Conservation (phyloP, 2,113 vertebrate genomes). For the Puffinus mauretanicus region DNA sequence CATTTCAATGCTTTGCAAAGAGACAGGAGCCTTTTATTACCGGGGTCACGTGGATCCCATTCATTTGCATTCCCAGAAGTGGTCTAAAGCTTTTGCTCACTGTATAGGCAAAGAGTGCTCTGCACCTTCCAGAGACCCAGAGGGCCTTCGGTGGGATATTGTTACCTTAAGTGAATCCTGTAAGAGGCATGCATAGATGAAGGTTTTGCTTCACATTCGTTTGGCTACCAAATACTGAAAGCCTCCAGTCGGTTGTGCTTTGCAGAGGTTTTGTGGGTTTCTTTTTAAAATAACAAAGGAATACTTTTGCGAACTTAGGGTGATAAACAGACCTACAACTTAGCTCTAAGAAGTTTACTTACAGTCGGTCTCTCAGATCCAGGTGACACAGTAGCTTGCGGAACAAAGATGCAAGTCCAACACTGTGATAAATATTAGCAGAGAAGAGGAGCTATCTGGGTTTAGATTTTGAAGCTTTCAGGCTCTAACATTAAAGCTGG, state of each 20-base stretch:
- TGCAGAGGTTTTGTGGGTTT: background rate
- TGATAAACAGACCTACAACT: background rate
- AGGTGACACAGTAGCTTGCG: background rate
- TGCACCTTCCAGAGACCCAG: constrained; percentile 51
- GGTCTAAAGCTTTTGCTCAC: constrained; percentile 57
- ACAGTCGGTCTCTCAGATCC: background rate
- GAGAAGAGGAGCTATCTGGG: background rate
- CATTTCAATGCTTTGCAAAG: constrained; percentile 69
- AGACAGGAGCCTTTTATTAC: constrained; percentile 80
- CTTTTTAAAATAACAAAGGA: background rate
- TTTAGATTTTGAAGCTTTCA: background rate
- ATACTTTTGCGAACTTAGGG: background rate
- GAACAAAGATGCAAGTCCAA: background rate
- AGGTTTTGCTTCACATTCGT: background rate
- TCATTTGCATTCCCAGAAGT: constrained; percentile 77
- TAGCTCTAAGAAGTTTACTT: background rate
- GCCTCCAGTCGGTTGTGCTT: background rate
- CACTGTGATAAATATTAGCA: background rate
- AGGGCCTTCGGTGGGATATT: background rate
- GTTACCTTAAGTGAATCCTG: constrained; percentile 51
- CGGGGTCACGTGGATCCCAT: constrained; percentile 57
- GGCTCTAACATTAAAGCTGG: background rate
- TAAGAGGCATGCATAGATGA: background rate
- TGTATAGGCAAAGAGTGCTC: constrained; percentile 23
- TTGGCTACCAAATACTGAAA: background rate